A percentile compares a stretch with the other conserved stretches of the same genome.
Conservation (phyloP, 2,113 vertebrate species). For the Arothron firmamentum region DNA sequence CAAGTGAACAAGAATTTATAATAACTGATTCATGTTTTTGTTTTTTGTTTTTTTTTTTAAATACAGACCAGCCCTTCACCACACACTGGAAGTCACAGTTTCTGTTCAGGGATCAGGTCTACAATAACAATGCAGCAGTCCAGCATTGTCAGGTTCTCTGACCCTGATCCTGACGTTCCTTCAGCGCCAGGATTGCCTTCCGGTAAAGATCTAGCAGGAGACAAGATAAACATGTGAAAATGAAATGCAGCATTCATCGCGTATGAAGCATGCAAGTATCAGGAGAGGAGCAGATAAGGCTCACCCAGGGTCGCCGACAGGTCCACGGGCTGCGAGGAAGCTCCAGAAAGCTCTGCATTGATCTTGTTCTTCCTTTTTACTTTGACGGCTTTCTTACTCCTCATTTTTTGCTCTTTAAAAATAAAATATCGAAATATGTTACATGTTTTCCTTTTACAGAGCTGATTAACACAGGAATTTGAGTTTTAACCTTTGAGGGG, state of each 20-base stretch:
- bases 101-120: constrained; percentile 25
- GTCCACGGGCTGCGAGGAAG: constrained; percentile 67
- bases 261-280: too few species aligned
- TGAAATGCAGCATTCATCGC: too few species aligned
- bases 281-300: constrained; percentile 35
- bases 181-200: constrained; percentile 84
- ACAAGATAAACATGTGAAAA: constrained; percentile 14
- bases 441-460: too few species aligned
- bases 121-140: neutral
- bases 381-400: constrained; percentile 73
- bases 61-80: constrained; percentile 42
- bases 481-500: constrained; percentile 54
- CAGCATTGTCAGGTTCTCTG: constrained; percentile 26
- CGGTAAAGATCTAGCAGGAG: constrained; percentile 80
- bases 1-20: neutral
- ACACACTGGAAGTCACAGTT: constrained; percentile 16
- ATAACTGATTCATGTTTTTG: neutral
- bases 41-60: too few species aligned
- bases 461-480: neutral
- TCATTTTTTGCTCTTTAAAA: constrained; percentile 72
- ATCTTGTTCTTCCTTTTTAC: constrained; percentile 81
- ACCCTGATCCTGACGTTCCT: constrained; percentile 78
- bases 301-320: constrained; percentile 81
- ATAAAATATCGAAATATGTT: constrained; percentile 9
- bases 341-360: constrained; percentile 67